phyloP scores from a whole-genome alignment of 2,113 vertebrate genomes.

The Tyto alba region DNA sequence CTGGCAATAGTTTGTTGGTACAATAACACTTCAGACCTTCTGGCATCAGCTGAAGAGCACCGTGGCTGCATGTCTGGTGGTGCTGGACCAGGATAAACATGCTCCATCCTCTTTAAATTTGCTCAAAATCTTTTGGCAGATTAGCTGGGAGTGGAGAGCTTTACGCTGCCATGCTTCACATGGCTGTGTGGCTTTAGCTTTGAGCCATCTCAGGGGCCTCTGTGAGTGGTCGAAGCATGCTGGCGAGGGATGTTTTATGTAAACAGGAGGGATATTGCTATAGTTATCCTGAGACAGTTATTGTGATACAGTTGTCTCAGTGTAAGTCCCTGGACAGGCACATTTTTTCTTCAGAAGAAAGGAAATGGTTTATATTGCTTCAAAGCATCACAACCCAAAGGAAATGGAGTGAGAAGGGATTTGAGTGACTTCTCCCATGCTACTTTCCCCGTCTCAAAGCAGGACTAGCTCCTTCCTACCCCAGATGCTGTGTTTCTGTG shows the following conservation, averaged over 20 bases:
- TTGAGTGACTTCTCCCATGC: background rate
- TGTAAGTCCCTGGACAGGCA: background rate
- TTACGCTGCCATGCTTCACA: background rate
- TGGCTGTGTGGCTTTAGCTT: fast-evolving
- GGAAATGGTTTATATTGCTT: background rate
- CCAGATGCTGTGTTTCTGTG: background rate
- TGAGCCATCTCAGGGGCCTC: background rate
- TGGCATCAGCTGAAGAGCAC: background rate
- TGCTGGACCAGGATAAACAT: background rate
- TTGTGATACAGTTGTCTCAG: background rate
- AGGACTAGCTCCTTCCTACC: background rate
- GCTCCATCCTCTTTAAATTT: background rate
- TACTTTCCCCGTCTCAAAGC: background rate
- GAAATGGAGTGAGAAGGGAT: background rate
- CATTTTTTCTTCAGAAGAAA: background rate
- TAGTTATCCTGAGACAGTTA: background rate
- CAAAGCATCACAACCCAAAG: background rate
- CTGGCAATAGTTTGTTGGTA: background rate
- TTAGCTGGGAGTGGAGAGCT: background rate
- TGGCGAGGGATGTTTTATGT: background rate
- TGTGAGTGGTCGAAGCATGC: background rate
- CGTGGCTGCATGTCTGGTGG: fast-evolving
- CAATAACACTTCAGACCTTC: background rate
- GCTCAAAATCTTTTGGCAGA: background rate
- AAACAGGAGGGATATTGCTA: background rate